Percentiles rank a stretch among this genome's conserved stretches.
phyloP scores from a whole-genome alignment of 2,113 vertebrate genomes.

The Dicrurus megarhynchus region DNA sequence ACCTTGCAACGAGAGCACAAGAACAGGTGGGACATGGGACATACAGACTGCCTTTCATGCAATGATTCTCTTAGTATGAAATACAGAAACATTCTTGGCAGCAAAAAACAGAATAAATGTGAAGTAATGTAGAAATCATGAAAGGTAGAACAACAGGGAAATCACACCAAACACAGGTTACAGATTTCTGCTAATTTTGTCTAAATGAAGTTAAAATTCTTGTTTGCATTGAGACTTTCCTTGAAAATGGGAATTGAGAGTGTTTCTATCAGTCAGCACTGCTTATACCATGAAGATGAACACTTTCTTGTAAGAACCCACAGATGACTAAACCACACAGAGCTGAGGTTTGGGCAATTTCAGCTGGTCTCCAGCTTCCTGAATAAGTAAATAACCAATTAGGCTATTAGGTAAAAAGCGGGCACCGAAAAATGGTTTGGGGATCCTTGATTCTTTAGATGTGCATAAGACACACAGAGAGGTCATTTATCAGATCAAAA shows the following conservation, averaged over 20 bases:
- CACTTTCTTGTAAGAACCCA: neutral
- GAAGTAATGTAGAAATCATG: neutral
- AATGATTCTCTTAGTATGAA: neutral
- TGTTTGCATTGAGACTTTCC: neutral
- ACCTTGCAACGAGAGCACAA: neutral
- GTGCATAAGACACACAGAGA: neutral
- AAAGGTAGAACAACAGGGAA: neutral
- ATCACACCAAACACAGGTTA: neutral
- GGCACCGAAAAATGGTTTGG: neutral
- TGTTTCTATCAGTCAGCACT: neutral
- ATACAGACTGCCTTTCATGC: neutral
- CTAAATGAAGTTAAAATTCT: neutral
- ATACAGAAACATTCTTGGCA: neutral
- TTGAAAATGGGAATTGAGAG: neutral
- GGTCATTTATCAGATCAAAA: slow-evolving; percentile 27
- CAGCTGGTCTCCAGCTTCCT: neutral
- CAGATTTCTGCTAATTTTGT: neutral
- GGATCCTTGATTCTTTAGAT: neutral
- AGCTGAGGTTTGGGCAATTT: neutral
- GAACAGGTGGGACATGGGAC: neutral
- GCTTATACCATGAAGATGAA: neutral
- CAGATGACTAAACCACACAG: neutral
- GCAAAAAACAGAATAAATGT: neutral
- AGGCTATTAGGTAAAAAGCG: neutral
- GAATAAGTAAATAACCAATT: neutral